Evolutionary conservation across 2,797 vertebrate genomes (phyloP).

Genomic region (Delichon dasypus): DNA sequence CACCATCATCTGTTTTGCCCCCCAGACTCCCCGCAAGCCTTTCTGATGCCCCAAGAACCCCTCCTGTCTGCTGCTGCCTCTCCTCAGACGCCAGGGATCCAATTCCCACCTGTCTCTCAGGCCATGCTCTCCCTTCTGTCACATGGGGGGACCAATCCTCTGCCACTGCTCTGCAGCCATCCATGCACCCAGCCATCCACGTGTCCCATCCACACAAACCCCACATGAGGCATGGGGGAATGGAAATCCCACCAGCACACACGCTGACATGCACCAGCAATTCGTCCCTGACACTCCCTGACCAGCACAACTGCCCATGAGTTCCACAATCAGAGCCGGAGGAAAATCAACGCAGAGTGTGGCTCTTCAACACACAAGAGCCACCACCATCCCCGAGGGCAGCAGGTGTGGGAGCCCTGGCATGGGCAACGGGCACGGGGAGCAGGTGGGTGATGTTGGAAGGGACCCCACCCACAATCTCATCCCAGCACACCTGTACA

Average conservation of each 20-base stretch:
- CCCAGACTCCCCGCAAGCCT: not conserved
- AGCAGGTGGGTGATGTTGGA: not conserved
- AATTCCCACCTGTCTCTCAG: not conserved
- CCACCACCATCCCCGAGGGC: accelerated
- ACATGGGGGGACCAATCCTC: accelerated
- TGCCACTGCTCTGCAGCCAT: not conserved
- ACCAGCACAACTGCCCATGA: accelerated
- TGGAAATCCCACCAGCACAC: not conserved
- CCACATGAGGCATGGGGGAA: accelerated
- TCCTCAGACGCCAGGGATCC: accelerated
- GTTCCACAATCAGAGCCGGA: not conserved
- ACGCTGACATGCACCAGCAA: not conserved
- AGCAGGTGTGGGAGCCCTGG: not conserved
- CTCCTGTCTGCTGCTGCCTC: not conserved
- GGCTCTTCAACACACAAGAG: not conserved
- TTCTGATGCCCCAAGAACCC: not conserved
- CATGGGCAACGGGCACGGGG: accelerated
- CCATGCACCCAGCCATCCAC: not conserved
- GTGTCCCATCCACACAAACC: not conserved
- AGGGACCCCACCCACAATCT: not conserved
- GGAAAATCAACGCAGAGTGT: not conserved
- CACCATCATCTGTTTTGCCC: not conserved
- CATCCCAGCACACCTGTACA: not conserved
- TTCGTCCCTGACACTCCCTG: accelerated
- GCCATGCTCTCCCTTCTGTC: not conserved